A percentile compares a stretch with the other conserved stretches of the same genome.
phyloP scores from a whole-genome alignment of 2,888 invertebrate species.

The Pseudoips prasinana region DNA sequence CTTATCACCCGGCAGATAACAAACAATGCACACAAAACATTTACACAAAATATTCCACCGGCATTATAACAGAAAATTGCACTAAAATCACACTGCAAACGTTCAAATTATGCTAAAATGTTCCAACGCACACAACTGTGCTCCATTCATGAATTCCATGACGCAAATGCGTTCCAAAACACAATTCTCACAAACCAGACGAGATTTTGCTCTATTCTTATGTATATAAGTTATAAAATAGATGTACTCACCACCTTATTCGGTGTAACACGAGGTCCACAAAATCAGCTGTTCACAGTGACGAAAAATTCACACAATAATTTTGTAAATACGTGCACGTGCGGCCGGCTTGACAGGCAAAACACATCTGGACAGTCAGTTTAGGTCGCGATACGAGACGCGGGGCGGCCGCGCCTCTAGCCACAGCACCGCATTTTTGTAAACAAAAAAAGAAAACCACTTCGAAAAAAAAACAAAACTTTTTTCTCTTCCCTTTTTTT shows the following conservation, averaged over 20 bases:
- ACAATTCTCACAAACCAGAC: slow-evolving; percentile 9
- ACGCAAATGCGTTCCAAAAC: slow-evolving; percentile 28
- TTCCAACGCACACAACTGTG: slow-evolving; percentile 15
- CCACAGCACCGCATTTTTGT: slow-evolving; percentile 65
- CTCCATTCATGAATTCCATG: slow-evolving; percentile 35
- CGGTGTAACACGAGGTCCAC: slow-evolving; percentile 32
- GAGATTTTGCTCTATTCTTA: slow-evolving; percentile 11
- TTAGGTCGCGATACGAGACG: slow-evolving; percentile 46
- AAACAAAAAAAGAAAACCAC: slow-evolving; percentile 31
- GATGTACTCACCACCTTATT: slow-evolving; percentile 22
- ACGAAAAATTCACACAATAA: slow-evolving; percentile 30
- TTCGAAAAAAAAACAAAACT: slow-evolving; percentile 21
- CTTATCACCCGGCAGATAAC: slow-evolving; percentile 6
- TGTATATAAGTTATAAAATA: slow-evolving; percentile 19
- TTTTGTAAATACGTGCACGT: slow-evolving; percentile 39
- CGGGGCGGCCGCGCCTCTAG: slow-evolving; percentile 58
- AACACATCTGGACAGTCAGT: slow-evolving; percentile 47
- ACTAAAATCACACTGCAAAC: slow-evolving; percentile 16
- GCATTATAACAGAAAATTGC: slow-evolving; percentile 11
- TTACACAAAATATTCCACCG: slow-evolving; percentile 7
- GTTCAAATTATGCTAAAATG: slow-evolving; percentile 25
- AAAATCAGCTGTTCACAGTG: slow-evolving; percentile 45
- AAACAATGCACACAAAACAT: slow-evolving; percentile 6
- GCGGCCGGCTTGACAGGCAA: slow-evolving; percentile 39
- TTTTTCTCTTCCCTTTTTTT: slow-evolving; percentile 7